phyloP scores from a whole-genome alignment of 2,113 vertebrate genomes.

The Nipponia nippon region DNA sequence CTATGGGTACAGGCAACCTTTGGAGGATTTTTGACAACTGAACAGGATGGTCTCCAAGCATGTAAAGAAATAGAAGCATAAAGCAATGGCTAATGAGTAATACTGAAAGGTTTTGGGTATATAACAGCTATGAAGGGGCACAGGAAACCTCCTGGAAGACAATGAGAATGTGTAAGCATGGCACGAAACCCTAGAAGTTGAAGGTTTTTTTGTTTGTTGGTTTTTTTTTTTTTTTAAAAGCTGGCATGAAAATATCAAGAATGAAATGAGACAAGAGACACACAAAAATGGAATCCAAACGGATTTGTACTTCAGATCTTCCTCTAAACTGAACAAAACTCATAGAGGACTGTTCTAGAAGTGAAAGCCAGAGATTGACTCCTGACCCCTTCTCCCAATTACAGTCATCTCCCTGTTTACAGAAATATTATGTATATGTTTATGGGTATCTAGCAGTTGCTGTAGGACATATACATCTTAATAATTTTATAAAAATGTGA shows the following conservation, averaged over 20 bases:
- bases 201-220: neutral
- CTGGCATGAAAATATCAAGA: neutral
- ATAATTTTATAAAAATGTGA: neutral
- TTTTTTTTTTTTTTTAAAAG: neutral
- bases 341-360: neutral
- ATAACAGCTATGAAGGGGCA: neutral
- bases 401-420: neutral
- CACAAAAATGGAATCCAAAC: neutral
- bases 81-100: neutral
- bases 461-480: neutral
- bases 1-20: neutral
- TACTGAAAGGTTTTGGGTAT: neutral
- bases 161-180: neutral
- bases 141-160: neutral
- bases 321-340: neutral
- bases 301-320: fast-evolving
- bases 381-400: neutral
- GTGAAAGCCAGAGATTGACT: neutral
- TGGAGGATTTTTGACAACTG: neutral
- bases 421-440: neutral
- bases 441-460: neutral
- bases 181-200: neutral
- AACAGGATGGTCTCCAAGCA: neutral
- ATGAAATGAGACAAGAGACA: neutral
- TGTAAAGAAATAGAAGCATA: neutral